Percentiles rank a stretch among this genome's conserved stretches.
Conservation (phyloP, 2,797 vertebrate genomes). For the Natrix natrix region DNA sequence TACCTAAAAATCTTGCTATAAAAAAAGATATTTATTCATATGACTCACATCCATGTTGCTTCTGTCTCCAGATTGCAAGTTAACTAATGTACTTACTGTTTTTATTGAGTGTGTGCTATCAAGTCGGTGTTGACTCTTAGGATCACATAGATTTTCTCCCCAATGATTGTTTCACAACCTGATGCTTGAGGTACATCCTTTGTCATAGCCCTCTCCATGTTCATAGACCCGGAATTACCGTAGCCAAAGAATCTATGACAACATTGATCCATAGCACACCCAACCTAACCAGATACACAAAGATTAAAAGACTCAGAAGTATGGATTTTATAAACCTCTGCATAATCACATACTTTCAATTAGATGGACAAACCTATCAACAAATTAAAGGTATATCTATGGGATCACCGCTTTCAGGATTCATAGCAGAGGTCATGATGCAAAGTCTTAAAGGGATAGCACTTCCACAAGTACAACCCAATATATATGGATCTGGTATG, state of each 20-base stretch:
- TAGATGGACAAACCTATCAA: not conserved
- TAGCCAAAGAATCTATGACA: not conserved
- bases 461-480: not conserved
- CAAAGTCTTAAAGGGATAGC: not conserved
- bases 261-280: not conserved
- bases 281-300: not conserved
- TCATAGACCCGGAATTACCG: not conserved
- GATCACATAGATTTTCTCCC: not conserved
- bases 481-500: not conserved
- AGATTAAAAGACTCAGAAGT: not conserved
- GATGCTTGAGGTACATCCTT: not conserved
- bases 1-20: not conserved
- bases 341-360: not conserved
- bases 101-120: not conserved
- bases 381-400: not conserved
- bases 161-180: not conserved
- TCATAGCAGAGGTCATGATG: not conserved
- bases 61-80: not conserved
- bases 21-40: not conserved
- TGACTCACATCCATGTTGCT: not conserved
- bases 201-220: not conserved
- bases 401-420: not conserved
- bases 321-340: not conserved
- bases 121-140: not conserved
- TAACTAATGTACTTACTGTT: not conserved